phyloP scores from a whole-genome alignment of 2,888 invertebrate genomes.

The Dynastes hyllus region DNA sequence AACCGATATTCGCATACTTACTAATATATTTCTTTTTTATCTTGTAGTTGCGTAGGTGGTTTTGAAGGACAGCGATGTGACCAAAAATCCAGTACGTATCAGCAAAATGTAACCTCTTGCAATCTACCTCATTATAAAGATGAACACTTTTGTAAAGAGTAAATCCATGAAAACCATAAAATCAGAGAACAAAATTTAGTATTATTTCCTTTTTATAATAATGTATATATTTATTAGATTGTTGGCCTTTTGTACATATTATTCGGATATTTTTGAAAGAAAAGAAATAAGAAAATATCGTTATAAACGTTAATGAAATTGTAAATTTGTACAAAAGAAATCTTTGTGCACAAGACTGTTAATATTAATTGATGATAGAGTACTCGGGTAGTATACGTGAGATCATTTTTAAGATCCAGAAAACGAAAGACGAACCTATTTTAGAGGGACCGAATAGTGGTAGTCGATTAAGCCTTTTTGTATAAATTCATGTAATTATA shows the following conservation, averaged over 20 bases:
- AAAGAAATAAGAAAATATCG: constrained; percentile 33
- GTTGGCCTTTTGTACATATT: constrained; percentile 52
- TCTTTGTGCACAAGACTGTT: constrained; percentile 60
- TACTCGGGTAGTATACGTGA: constrained; percentile 44
- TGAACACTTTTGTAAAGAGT: constrained; percentile 50
- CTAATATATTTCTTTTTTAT: constrained; percentile 42
- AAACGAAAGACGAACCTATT: constrained; percentile 42
- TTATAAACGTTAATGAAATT: constrained; percentile 51
- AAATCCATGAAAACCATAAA: constrained; percentile 26
- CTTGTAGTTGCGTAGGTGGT: constrained; percentile 84
- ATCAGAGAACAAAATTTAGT: constrained; percentile 28
- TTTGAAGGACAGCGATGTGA: constrained; percentile 87
- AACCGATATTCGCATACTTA: neutral
- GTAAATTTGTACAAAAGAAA: constrained; percentile 58
- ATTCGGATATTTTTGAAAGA: constrained; percentile 48
- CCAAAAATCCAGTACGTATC: constrained; percentile 88
- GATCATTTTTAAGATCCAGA: constrained; percentile 39
- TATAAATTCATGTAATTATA: constrained; percentile 72
- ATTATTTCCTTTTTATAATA: constrained; percentile 42
- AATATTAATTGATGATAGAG: constrained; percentile 56
- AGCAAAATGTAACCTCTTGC: constrained; percentile 65
- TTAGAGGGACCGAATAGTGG: constrained; percentile 69
- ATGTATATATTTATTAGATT: constrained; percentile 37
- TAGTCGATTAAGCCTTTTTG: constrained; percentile 64
- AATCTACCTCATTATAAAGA: constrained; percentile 51